phyloP scores from a whole-genome alignment of 2,888 invertebrate genomes.

The Odontomyia ornata region DNA sequence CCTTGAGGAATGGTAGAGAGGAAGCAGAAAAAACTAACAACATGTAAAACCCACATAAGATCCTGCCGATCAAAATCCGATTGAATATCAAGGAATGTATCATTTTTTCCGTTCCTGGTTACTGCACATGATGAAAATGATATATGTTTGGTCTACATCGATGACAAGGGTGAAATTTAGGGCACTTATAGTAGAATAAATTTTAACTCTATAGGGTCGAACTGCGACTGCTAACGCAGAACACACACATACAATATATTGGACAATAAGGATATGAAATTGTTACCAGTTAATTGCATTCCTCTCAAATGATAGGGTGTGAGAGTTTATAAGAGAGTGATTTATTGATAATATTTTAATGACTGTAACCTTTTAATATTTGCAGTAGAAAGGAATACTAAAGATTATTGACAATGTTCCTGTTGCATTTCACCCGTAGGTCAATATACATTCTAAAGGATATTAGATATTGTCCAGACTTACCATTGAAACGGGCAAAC shows the following conservation, averaged over 20 bases:
- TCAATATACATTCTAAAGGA: too few species aligned
- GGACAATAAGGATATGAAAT: constrained; percentile 4
- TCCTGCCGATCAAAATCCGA: constrained; percentile 19
- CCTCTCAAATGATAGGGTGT: too few species aligned
- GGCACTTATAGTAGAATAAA: neutral
- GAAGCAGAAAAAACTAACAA: neutral
- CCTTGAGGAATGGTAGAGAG: neutral
- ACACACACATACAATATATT: neutral
- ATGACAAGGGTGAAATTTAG: neutral
- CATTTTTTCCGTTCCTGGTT: neutral
- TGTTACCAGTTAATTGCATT: neutral
- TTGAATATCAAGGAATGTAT: constrained; percentile 10
- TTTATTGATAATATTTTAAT: neutral
- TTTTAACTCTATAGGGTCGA: neutral
- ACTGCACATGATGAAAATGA: neutral
- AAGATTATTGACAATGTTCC: too few species aligned
- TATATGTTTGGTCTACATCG: neutral
- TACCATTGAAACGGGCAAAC: constrained; percentile 89
- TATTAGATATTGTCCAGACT: constrained; percentile 63
- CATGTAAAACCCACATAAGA: neutral
- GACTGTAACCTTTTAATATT: neutral
- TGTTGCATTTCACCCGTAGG: too few species aligned
- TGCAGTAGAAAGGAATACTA: neutral
- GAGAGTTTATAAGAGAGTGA: neutral
- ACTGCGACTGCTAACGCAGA: neutral